Conservation (phyloP, 2,113 vertebrate genomes). For the Callipepla californica region DNA sequence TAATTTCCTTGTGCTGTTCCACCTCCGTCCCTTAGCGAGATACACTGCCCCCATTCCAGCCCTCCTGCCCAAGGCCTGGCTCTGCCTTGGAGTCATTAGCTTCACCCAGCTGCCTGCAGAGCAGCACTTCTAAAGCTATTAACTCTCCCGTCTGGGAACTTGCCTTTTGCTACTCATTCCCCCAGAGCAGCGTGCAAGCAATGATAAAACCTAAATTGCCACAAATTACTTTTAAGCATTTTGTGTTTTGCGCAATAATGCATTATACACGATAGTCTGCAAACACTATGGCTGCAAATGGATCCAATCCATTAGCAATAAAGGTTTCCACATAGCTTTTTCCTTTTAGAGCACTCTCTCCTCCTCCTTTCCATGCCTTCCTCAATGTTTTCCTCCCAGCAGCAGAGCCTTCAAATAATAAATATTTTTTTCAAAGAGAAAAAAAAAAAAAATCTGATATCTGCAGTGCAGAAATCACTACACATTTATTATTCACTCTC, state of each 20-base stretch:
- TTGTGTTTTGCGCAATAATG: background rate
- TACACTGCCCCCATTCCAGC: background rate
- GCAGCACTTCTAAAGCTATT: background rate
- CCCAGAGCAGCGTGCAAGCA: background rate
- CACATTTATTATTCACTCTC: background rate
- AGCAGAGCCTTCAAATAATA: background rate
- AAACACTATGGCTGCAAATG: background rate
- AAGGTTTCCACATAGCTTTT: background rate
- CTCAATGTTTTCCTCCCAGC: background rate
- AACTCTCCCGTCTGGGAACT: background rate
- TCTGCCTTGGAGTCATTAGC: background rate
- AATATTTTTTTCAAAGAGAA: background rate
- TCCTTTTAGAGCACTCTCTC: background rate
- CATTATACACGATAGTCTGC: background rate
- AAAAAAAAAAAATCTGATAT: background rate
- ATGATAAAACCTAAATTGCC: background rate
- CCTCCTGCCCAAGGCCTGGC: rapidly evolving
- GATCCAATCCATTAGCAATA: background rate
- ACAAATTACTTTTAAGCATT: constrained; percentile 12
- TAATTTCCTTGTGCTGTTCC: background rate
- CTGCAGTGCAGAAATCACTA: background rate
- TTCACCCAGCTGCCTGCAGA: background rate
- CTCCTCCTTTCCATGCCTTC: background rate
- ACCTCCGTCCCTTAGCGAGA: background rate
- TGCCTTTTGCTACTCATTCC: background rate